Evolutionary conservation across 1,140 invertebrate genomes (phyloP), one percentile per base, ranked within the genome.

Genomic region (Drosophila sproati): DNA sequence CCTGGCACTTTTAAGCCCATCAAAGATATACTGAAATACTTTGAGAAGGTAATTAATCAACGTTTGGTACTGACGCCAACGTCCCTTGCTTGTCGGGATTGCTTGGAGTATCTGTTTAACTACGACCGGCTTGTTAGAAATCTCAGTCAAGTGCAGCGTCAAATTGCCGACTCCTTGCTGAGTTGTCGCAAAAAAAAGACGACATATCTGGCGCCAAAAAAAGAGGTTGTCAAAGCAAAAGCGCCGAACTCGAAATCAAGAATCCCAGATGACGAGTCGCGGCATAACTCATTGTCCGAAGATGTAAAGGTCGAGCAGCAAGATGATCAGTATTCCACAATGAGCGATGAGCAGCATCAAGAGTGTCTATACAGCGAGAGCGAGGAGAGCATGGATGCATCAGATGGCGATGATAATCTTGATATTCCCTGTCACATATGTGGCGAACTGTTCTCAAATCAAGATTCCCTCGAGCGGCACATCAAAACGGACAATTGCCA

Each of bases 1-100:
- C 82, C 82, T 31, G 82, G 82, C 10, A 87, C 82, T 5, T 87
- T 87, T n/a, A 87, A 87, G 52, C 82, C 82, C 1, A 87, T 87
- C 6, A 87, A 87, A 51, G 82, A 88, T 51, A 87, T 87, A 39
- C 31, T 87, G 0, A 87, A 87, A 48, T 80, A 87, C 34, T 87
- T 87, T 48, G 82, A 87, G 32, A 87, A 83, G 50, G 82, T 87
- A 6, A 87, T 87, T 6, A 88, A 87, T 52, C 82, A 83, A 31
- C 77, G 79, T 2, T 47, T 87, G 66, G 82, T 83, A 0, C 37
- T 87, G n/a, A 45, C 48, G 5, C 83, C 82, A 5, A 82, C 51
- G 5, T 87, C 82, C 0, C 35, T 73, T 2, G 82, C 82, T 8
- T 87, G 82, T 37, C 62, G 73, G 8, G 82, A 88, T 45, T 87